Evolutionary conservation across 1,140 invertebrate species (phyloP).

Genomic region (Ips typographus): DNA sequence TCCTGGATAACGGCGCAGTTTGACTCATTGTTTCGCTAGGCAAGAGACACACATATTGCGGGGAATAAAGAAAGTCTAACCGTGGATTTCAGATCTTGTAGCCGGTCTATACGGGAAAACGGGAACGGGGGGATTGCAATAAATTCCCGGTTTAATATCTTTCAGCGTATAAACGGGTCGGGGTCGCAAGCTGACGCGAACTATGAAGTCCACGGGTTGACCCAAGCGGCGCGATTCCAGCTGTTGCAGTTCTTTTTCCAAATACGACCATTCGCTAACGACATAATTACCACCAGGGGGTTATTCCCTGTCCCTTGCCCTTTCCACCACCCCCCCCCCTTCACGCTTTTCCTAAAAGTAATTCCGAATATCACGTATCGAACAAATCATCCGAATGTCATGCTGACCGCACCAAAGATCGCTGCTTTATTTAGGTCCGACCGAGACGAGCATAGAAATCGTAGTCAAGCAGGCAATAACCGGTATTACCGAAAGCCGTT

Average conservation of each 20-base stretch:
- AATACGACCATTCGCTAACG: slow-evolving; percentile 42
- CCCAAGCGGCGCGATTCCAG: slow-evolving; percentile 35
- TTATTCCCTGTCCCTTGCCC: slow-evolving; percentile 8
- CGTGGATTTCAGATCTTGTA: slow-evolving; percentile 40
- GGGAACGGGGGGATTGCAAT: slow-evolving; percentile 37
- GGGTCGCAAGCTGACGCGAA: slow-evolving; percentile 50
- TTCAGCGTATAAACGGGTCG: slow-evolving; percentile 45
- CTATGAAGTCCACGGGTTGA: slow-evolving; percentile 48
- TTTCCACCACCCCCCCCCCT: neutral
- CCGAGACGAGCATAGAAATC: slow-evolving; percentile 50
- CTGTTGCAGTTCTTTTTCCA: slow-evolving; percentile 20
- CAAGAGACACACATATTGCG: slow-evolving; percentile 36
- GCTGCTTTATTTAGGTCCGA: slow-evolving; percentile 44
- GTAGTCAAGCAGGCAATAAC: slow-evolving; percentile 49
- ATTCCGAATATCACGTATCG: slow-evolving; percentile 42
- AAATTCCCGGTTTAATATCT: slow-evolving; percentile 52
- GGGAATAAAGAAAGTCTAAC: slow-evolving; percentile 49
- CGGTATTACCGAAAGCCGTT: slow-evolving; percentile 41
- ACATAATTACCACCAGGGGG: slow-evolving; percentile 43
- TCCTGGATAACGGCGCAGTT: slow-evolving; percentile 27
- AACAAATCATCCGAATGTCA: slow-evolving; percentile 49
- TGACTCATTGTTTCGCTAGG: slow-evolving; percentile 13
- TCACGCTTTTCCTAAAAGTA: slow-evolving; percentile 11
- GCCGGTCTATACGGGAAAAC: neutral
- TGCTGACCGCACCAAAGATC: slow-evolving; percentile 44